These are phyloP conservation scores for Lithophane ornitopus DNA, from an alignment of 2,888 invertebrate genomes.

Conservation along the genomic window DNA sequence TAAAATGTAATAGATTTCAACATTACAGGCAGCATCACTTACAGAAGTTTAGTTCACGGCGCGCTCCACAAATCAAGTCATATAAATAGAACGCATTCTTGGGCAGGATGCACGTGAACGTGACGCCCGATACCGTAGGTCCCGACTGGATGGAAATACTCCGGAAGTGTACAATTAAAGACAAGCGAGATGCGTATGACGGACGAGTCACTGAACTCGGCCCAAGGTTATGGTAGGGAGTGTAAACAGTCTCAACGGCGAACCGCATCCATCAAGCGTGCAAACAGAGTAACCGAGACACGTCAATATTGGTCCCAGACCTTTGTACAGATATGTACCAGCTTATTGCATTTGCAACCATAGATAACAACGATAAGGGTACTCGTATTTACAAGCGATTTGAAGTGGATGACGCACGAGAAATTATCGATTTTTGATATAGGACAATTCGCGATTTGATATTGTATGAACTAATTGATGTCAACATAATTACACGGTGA, in stretches of 20 bases:
- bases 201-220: constrained; percentile 83
- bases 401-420: constrained; percentile 56
- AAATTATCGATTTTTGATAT: constrained; percentile 53
- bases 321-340: constrained; percentile 43
- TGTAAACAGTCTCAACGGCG: constrained; percentile 77
- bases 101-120: constrained; percentile 79
- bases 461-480: constrained; percentile 4
- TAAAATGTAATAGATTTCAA: constrained; percentile 77
- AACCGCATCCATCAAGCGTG: constrained; percentile 83
- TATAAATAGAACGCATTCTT: constrained; percentile 71
- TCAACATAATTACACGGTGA: constrained; percentile 21
- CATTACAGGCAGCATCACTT: constrained; percentile 68
- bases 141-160: constrained; percentile 82
- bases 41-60: constrained; percentile 54
- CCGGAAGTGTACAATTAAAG: constrained; percentile 85
- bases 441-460: constrained; percentile 11
- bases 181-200: constrained; percentile 75
- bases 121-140: constrained; percentile 79
- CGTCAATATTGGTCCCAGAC: constrained; percentile 78
- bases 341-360: constrained; percentile 73
- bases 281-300: constrained; percentile 83
- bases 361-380: constrained; percentile 72
- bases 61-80: constrained; percentile 59
- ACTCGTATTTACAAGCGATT: constrained; percentile 55
- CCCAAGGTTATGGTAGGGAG: constrained; percentile 84